A percentile compares a stretch with the other conserved stretches of the same genome.
Evolutionary conservation across 1,140 invertebrate genomes (phyloP).

Genomic region (Drosophila miranda): DNA sequence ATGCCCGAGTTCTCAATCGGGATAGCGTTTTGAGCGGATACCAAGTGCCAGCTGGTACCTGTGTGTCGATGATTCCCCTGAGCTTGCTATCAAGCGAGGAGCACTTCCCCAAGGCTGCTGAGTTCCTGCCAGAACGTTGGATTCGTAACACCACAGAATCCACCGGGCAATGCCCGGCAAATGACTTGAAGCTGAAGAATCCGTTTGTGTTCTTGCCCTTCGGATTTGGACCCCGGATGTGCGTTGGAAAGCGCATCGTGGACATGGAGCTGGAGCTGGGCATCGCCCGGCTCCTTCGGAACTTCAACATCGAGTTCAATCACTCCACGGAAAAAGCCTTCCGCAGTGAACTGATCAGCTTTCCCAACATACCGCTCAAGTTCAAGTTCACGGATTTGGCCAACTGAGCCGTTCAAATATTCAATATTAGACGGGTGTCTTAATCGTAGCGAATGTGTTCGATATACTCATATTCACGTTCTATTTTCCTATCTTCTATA

Average conservation of each 20-base stretch:
- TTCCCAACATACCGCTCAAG: conserved; percentile 73
- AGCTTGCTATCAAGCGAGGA: conserved; percentile 72
- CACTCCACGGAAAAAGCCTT: conserved; percentile 64
- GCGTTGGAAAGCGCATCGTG: conserved; percentile 86
- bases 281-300: conserved; percentile 84
- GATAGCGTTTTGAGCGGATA: conserved; percentile 85
- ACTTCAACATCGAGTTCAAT: conserved; percentile 84
- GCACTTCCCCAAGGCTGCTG: conserved; percentile 83
- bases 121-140: conserved; percentile 86
- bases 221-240: conserved; percentile 85
- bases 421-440: no score
- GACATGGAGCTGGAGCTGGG: conserved; percentile 88
- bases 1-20: conserved; percentile 82
- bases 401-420: conserved; percentile 5
- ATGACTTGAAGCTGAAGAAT: conserved; percentile 56
- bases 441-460: no score
- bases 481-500: no score
- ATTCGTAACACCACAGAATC: conserved; percentile 67
- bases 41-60: conserved; percentile 84
- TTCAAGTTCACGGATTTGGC: conserved; percentile 73
- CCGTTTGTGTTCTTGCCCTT: conserved; percentile 85
- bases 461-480: no score
- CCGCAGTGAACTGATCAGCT: conserved; percentile 47
- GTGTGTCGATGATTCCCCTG: conserved; percentile 81
- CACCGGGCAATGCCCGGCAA: conserved; percentile 55